A percentile compares a stretch with the other conserved stretches of the same genome.
Conservation (phyloP, 1,140 invertebrate species). For the Physella acuta region DNA sequence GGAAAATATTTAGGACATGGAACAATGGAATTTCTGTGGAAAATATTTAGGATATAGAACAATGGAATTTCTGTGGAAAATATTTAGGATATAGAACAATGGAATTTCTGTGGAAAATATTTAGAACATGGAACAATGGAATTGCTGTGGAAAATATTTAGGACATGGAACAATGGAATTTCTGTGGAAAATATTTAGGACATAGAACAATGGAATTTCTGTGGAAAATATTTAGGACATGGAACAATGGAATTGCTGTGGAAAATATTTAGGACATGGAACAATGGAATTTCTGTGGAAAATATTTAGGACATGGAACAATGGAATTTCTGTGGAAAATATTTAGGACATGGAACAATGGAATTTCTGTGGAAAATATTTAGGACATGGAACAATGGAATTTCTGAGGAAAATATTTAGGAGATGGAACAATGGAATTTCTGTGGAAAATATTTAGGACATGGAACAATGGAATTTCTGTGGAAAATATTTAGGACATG, state of each 20-base stretch:
- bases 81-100: background rate
- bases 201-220: background rate
- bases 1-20: background rate
- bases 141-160: background rate
- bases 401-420: background rate
- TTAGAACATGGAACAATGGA: background rate
- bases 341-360: background rate
- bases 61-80: background rate
- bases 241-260: background rate
- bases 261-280: background rate
- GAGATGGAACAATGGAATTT: background rate
- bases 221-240: background rate
- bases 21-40: background rate
- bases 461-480: background rate
- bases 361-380: background rate
- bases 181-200: background rate
- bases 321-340: background rate
- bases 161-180: background rate
- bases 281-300: background rate
- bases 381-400: background rate
- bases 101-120: background rate
- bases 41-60: background rate
- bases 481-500: background rate
- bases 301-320: background rate
- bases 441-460: background rate